Conservation (phyloP, 2,888 invertebrate species). For the Cryptosula pallasiana region DNA sequence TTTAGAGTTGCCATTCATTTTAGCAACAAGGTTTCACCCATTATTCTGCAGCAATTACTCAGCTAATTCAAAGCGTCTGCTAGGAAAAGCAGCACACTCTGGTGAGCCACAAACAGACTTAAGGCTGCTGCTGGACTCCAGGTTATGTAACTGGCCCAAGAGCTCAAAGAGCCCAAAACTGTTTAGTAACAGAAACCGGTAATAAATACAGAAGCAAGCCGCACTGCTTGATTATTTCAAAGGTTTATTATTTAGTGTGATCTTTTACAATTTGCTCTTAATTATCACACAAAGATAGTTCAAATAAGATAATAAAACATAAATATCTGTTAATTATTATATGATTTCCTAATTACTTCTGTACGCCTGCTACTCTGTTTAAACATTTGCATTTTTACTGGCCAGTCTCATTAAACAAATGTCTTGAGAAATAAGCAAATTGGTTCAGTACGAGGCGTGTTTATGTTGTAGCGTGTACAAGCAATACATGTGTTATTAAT, state of each 20-base stretch:
- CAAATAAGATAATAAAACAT: constrained; percentile 12
- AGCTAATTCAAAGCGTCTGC: too few relatives aligned
- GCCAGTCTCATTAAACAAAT: neutral
- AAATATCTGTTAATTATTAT: constrained; percentile 18
- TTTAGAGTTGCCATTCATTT: too few relatives aligned
- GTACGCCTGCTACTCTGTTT: neutral
- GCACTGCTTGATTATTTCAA: neutral
- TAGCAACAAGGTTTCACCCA: too few relatives aligned
- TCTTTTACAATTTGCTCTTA: constrained; percentile 19
- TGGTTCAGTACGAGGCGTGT: neutral
- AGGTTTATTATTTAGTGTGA: neutral
- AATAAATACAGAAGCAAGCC: neutral
- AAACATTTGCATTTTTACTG: neutral
- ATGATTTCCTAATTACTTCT: constrained; percentile 11
- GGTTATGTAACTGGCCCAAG: too few relatives aligned
- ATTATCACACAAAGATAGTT: constrained; percentile 10
- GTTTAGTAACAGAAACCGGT: neutral
- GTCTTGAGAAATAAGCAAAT: neutral
- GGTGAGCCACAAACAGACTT: too few relatives aligned
- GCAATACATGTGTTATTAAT: neutral
- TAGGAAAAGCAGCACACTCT: too few relatives aligned
- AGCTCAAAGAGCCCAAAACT: neutral
- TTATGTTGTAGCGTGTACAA: neutral
- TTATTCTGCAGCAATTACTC: too few relatives aligned
- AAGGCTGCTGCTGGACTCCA: too few relatives aligned